A percentile compares a stretch with the other conserved stretches of the same genome.
These are phyloP conservation scores for Chymomyza amoena DNA, from an alignment of 2,888 invertebrate species.

Conservation along the genomic window DNA sequence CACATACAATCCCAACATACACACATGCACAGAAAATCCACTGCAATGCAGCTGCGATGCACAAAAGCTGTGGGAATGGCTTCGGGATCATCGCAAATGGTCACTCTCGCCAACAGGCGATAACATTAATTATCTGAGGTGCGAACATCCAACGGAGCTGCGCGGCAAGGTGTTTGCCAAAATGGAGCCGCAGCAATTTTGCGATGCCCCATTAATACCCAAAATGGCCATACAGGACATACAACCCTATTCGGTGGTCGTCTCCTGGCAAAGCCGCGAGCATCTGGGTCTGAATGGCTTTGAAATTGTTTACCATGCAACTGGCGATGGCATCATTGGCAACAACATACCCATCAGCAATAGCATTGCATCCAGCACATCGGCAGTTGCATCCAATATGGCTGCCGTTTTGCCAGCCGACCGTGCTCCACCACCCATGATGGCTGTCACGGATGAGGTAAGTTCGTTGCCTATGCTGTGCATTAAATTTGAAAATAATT, in stretches of 20 bases:
- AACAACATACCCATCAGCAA: slow-evolving; percentile 14
- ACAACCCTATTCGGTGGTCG: slow-evolving; percentile 90
- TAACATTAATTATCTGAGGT: slow-evolving; percentile 82
- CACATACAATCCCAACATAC: background rate
- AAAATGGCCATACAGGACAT: slow-evolving; percentile 93
- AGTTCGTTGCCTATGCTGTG: slow-evolving; percentile 28
- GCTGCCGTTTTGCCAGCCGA: slow-evolving; percentile 4
- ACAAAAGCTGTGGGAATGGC: slow-evolving; percentile 95
- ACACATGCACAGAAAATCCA: slow-evolving; percentile 87
- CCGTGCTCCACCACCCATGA: background rate
- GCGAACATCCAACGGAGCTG: slow-evolving; percentile 90
- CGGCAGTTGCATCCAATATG: background rate
- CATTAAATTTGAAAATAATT: slow-evolving; percentile 43
- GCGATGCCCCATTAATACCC: slow-evolving; percentile 89
- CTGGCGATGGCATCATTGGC: slow-evolving; percentile 80
- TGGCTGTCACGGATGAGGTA: slow-evolving; percentile 55
- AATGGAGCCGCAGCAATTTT: slow-evolving; percentile 88
- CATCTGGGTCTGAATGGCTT: slow-evolving; percentile 91
- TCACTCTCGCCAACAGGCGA: slow-evolving; percentile 66
- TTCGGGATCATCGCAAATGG: slow-evolving; percentile 90
- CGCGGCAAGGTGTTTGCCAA: slow-evolving; percentile 87
- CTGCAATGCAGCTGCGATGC: slow-evolving; percentile 93
- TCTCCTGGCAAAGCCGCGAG: slow-evolving; percentile 94
- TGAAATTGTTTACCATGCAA: slow-evolving; percentile 89
- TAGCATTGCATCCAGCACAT: slow-evolving; percentile 31